A percentile compares a stretch with the other conserved stretches of the same genome.
phyloP scores from a whole-genome alignment of 2,888 invertebrate species.

The Torymus auratus region DNA sequence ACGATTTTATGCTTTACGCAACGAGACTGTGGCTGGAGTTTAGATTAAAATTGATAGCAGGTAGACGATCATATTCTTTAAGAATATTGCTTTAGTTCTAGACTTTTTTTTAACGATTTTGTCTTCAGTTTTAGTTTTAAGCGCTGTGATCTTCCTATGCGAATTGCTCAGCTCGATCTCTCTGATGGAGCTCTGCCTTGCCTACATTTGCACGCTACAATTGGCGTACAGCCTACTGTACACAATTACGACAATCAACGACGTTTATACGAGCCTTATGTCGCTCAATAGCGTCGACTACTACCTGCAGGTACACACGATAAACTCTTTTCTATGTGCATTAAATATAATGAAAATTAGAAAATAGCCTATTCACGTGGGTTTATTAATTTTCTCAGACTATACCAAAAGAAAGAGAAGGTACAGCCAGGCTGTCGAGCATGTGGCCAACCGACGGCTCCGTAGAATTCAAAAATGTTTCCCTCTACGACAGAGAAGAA shows the following conservation, averaged over 20 bases:
- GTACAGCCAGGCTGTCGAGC: constrained; percentile 51
- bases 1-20: constrained; percentile 67
- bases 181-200: constrained; percentile 59
- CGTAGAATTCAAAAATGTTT: constrained; percentile 64
- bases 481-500: constrained; percentile 55
- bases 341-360: no score
- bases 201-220: constrained; percentile 65
- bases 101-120: background rate
- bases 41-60: constrained; percentile 65
- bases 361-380: no score
- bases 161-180: constrained; percentile 23
- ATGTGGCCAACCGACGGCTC: constrained; percentile 64
- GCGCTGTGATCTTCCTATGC: constrained; percentile 44
- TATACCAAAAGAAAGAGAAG: constrained; percentile 63
- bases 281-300: constrained; percentile 62
- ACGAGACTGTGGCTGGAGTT: constrained; percentile 66
- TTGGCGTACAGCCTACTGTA: constrained; percentile 61
- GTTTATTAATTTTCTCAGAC: constrained; percentile 52
- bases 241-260: constrained; percentile 60
- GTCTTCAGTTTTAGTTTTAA: constrained; percentile 46
- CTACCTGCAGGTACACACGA: constrained; percentile 61
- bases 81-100: background rate
- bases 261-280: constrained; percentile 63
- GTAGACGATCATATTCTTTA: constrained; percentile 46
- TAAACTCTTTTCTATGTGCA: no score